Percentiles rank a stretch among this genome's conserved stretches.
These are phyloP conservation scores for Pituophis catenifer DNA, from an alignment of 2,113 vertebrate species.

Conservation along the genomic window DNA sequence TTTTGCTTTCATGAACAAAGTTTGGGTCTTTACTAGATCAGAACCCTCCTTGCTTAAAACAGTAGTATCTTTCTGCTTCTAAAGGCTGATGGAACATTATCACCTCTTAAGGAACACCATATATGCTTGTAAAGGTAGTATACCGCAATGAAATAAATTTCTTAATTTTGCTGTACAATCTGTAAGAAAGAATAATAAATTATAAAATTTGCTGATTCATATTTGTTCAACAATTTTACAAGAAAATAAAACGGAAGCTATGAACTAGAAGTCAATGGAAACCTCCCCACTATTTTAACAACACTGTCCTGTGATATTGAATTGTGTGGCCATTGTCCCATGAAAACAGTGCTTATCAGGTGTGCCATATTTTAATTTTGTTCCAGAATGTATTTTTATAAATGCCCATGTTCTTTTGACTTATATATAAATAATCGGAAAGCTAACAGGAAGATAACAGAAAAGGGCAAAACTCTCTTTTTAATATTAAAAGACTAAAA, in stretches of 20 bases:
- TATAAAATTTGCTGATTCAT: not conserved
- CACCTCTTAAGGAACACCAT: not conserved
- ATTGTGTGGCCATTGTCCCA: not conserved
- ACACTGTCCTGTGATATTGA: not conserved
- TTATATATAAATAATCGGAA: not conserved
- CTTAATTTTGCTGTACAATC: not conserved
- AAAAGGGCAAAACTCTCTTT: not conserved
- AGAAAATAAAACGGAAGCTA: not conserved
- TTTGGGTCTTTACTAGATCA: not conserved
- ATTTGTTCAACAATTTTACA: not conserved
- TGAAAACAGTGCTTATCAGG: not conserved
- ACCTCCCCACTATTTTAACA: not conserved
- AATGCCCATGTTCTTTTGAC: not conserved
- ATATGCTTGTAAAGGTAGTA: not conserved
- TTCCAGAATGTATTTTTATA: not conserved
- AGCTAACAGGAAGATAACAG: not conserved
- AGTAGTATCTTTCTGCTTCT: not conserved
- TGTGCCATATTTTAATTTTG: not conserved
- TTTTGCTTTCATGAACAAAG: not conserved
- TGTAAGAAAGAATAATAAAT: not conserved
- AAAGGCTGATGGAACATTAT: not conserved
- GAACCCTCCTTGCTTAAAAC: not conserved
- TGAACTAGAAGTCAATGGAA: not conserved
- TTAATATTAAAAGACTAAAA: not conserved
- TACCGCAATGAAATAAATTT: not conserved